Percentiles rank a stretch among this genome's conserved stretches.
phyloP scores from a whole-genome alignment of 2,797 vertebrate species.

The Valencia hispanica region DNA sequence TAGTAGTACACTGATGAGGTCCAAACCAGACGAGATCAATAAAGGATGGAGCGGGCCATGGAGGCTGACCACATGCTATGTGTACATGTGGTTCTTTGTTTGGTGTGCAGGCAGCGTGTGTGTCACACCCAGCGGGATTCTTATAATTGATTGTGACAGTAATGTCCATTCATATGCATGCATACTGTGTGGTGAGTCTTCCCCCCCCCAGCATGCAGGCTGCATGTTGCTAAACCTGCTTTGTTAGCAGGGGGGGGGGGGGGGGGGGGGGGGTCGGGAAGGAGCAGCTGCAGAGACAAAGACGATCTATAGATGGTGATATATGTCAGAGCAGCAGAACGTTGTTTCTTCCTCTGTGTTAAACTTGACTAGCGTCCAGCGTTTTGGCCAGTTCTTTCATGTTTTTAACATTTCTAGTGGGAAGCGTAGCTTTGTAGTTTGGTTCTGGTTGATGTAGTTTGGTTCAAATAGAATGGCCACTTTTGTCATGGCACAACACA shows the following conservation, averaged over 20 bases:
- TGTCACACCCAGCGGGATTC: slow-evolving; percentile 14
- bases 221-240: slow-evolving; percentile 48
- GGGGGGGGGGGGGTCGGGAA: slow-evolving; percentile 17
- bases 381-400: neutral
- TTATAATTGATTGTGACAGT: slow-evolving; percentile 49
- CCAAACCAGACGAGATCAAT: slow-evolving; percentile 22
- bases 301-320: slow-evolving; percentile 27
- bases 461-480: too few relatives aligned
- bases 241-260: slow-evolving; percentile 49
- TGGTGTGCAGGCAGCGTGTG: slow-evolving; percentile 3
- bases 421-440: too few relatives aligned
- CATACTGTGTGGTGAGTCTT: slow-evolving; percentile 15
- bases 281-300: slow-evolving; percentile 69
- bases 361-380: neutral
- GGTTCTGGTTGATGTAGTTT: too few relatives aligned
- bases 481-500: too few relatives aligned
- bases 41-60: slow-evolving; percentile 6
- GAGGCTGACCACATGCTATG: slow-evolving; percentile 2
- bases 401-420: neutral
- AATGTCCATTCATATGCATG: slow-evolving; percentile 65
- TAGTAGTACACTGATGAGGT: neutral
- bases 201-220: slow-evolving; percentile 17
- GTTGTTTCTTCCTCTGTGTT: neutral
- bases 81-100: slow-evolving; percentile 38
- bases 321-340: slow-evolving; percentile 15